Evolutionary conservation across 2,113 vertebrate species (phyloP), one percentile per base, ranked within the genome.

Genomic region (Sporophila hypoxantha): DNA sequence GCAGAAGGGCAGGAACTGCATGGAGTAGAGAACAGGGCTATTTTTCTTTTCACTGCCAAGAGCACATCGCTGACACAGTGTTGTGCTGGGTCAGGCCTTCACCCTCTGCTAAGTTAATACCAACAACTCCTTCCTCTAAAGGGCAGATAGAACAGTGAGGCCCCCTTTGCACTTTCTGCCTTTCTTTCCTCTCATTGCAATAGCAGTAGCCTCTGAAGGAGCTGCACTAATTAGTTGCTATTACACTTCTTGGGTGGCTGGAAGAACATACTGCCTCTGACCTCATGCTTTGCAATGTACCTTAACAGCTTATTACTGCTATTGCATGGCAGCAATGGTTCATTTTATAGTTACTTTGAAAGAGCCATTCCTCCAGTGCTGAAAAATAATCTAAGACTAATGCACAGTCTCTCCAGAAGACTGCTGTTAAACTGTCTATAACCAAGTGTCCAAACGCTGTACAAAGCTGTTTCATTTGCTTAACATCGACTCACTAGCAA

Each of bases 401-500:
- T 77, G 81, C 85, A 69, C 71, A 88, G 80, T 42, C 46, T 84
- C 81, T 95, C 78, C 74, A 94, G 84, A 91, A 95, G 89, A 91
- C 75, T 82, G 92, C 92, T 95, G 93, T 93, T 96, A 91, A 95
- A 94, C 92, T 77, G 84, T 88, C 87, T 96, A 93, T 94, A 95
- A 90, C 92, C 83, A 75, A 95, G 87, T 93, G 93, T 92, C 94
- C 95, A 93, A 94, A 94, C 22, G 44, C 79, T 64, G 86, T 62
- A 73, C 86, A 88, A 90, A 93, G 91, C 93, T 78, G 80, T 91
- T 94, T 95, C 90, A 88, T 96, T 96, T 88, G 91, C 87, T 94
- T 94, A 91, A 78, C 76, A 76, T 65, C 34, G 6, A 80, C 88
- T 88, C 90, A 65, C 87, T 89, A 82, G 88, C 90, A 96, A 93